Evolutionary conservation across 1,140 invertebrate species (phyloP).

Genomic region (Notospermus geniculatus): DNA sequence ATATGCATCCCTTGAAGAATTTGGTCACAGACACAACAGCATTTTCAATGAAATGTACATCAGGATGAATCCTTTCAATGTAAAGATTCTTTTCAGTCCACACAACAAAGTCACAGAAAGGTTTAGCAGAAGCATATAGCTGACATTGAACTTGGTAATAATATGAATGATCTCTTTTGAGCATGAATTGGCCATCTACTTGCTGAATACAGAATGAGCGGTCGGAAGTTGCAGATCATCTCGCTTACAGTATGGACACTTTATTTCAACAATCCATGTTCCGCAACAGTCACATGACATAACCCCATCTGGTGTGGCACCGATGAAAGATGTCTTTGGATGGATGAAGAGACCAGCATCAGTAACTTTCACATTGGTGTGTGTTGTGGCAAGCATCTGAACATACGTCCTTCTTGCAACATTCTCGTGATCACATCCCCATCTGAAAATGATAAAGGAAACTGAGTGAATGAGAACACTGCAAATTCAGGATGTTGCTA

Average conservation of each 20-base stretch:
- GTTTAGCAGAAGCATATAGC: constrained; percentile 9
- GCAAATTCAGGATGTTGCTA: too few relatives aligned
- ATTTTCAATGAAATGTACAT: neutral
- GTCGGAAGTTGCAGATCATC: neutral
- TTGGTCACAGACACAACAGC: neutral
- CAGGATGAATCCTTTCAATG: constrained; percentile 8
- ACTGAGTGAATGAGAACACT: too few relatives aligned
- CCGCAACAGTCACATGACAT: constrained; percentile 26
- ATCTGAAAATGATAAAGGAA: too few relatives aligned
- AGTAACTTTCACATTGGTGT: too few relatives aligned
- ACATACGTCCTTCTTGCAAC: too few relatives aligned
- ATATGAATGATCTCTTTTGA: constrained; percentile 10
- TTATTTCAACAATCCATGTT: constrained; percentile 24
- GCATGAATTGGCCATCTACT: neutral
- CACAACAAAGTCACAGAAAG: constrained; percentile 23
- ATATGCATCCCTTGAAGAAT: neutral
- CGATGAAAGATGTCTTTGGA: too few relatives aligned
- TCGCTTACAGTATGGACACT: constrained; percentile 24
- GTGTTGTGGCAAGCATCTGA: too few relatives aligned
- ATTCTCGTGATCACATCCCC: too few relatives aligned
- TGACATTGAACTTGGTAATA: constrained; percentile 23
- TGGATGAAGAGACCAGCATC: too few relatives aligned
- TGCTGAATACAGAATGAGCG: neutral
- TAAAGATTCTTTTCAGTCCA: constrained; percentile 11
- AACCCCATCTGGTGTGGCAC: constrained; percentile 29